Evolutionary conservation across 2,888 invertebrate genomes (phyloP).

Genomic region (Lithophane ornitopus): DNA sequence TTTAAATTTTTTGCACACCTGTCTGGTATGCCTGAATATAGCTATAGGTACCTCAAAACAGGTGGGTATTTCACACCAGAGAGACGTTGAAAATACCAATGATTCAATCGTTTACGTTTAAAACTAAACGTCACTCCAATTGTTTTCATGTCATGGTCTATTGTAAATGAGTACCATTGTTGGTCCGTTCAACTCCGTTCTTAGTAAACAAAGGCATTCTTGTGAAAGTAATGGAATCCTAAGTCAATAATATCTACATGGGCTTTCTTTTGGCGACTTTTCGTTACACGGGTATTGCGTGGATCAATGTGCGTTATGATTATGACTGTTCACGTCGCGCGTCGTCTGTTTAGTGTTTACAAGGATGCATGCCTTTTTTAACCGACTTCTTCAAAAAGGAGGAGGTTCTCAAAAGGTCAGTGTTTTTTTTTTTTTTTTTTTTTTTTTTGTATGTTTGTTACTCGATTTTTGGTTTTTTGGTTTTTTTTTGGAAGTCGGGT

Average conservation of each 20-base stretch:
- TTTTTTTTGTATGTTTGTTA: too few species aligned
- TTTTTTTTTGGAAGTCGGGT: too few species aligned
- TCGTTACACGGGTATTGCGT: not conserved
- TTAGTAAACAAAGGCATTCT: constrained; percentile 60
- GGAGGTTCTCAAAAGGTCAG: too few species aligned
- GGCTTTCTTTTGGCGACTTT: constrained; percentile 22
- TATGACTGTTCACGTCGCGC: not conserved
- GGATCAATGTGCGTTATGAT: not conserved
- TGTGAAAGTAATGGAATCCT: constrained; percentile 47
- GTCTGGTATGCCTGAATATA: not conserved
- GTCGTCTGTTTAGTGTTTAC: not conserved
- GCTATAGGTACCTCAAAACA: not conserved
- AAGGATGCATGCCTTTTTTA: not conserved
- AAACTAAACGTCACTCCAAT: constrained; percentile 30
- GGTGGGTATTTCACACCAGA: too few species aligned
- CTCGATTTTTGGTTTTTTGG: too few species aligned
- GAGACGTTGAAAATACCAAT: constrained; percentile 19
- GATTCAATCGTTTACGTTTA: constrained; percentile 24
- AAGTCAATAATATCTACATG: constrained; percentile 42
- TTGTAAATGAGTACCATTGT: constrained; percentile 57
- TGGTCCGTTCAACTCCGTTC: constrained; percentile 9
- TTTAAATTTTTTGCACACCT: too few species aligned
- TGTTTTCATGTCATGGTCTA: constrained; percentile 57
- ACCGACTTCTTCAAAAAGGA: too few species aligned
- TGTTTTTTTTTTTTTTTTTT: too few species aligned